Conservation (phyloP, 2,113 vertebrate genomes). For the Aptenodytes forsteri region DNA sequence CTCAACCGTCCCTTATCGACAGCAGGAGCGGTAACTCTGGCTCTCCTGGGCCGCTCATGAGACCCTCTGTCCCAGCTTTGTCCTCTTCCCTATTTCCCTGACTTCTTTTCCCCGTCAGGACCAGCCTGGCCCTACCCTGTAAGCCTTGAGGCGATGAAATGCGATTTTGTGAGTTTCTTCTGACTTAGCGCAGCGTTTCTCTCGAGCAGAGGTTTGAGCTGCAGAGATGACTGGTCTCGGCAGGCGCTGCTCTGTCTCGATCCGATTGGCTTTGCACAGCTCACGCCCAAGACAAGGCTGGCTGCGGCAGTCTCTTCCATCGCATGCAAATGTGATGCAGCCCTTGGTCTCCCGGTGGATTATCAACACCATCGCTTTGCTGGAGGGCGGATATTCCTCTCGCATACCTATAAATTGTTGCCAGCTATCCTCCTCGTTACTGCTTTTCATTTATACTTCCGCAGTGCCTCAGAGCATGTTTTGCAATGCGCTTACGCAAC, state of each 20-base stretch:
- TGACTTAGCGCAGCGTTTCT: not conserved
- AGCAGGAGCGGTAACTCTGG: not conserved
- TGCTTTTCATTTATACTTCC: not conserved
- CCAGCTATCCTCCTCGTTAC: not conserved
- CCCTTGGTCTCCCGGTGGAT: not conserved
- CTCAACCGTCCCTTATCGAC: not conserved
- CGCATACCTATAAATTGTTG: not conserved
- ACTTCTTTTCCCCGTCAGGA: not conserved
- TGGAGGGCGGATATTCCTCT: not conserved
- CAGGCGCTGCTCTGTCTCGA: not conserved
- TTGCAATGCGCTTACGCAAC: not conserved
- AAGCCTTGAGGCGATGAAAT: not conserved
- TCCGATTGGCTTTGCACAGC: not conserved
- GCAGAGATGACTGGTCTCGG: not conserved
- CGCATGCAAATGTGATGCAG: not conserved
- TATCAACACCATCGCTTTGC: not conserved
- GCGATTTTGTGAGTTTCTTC: not conserved
- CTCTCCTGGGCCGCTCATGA: not conserved
- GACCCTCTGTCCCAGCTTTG: not conserved
- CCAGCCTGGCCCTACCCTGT: not conserved
- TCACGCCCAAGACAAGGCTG: not conserved
- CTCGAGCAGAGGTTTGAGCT: not conserved
- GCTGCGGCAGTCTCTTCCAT: not conserved
- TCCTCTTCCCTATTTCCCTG: not conserved
- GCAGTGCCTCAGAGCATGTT: not conserved